phyloP scores from a whole-genome alignment of 1,140 invertebrate species.

The Nautilus pompilius region DNA sequence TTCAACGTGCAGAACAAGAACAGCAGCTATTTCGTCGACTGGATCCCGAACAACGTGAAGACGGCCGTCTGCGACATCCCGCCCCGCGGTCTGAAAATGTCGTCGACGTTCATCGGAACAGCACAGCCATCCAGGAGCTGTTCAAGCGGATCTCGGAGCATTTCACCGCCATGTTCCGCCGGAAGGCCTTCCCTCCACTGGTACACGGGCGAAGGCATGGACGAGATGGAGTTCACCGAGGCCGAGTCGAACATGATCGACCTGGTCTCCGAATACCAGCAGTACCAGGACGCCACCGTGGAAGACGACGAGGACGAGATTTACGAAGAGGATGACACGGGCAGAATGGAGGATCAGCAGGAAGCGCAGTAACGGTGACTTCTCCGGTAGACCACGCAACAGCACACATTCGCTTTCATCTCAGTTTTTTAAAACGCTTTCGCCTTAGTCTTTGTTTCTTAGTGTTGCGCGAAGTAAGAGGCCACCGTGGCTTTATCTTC shows the following conservation, averaged over 20 bases:
- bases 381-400: too few species aligned
- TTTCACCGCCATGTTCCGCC: constrained; percentile 69
- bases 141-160: constrained; percentile 73
- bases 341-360: constrained; percentile 67
- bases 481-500: too few species aligned
- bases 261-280: constrained; percentile 79
- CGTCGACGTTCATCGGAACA: constrained; percentile 75
- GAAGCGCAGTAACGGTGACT: too few species aligned
- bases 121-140: constrained; percentile 73
- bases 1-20: too few species aligned
- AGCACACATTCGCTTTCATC: too few species aligned
- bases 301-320: constrained; percentile 50
- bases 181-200: constrained; percentile 78
- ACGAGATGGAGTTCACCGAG: constrained; percentile 76
- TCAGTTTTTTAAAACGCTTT: too few species aligned
- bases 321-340: constrained; percentile 60
- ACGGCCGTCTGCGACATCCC: constrained; percentile 68
- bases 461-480: too few species aligned
- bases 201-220: constrained; percentile 82
- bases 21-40: too few species aligned
- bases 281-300: constrained; percentile 49
- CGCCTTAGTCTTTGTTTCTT: too few species aligned
- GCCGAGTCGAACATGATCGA: constrained; percentile 79
- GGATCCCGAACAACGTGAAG: too few species aligned
- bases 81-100: constrained; percentile 84